Percentiles rank a stretch among this genome's conserved stretches.
phyloP scores from a whole-genome alignment of 2,888 invertebrate genomes.

The Crocallis elinguaria region DNA sequence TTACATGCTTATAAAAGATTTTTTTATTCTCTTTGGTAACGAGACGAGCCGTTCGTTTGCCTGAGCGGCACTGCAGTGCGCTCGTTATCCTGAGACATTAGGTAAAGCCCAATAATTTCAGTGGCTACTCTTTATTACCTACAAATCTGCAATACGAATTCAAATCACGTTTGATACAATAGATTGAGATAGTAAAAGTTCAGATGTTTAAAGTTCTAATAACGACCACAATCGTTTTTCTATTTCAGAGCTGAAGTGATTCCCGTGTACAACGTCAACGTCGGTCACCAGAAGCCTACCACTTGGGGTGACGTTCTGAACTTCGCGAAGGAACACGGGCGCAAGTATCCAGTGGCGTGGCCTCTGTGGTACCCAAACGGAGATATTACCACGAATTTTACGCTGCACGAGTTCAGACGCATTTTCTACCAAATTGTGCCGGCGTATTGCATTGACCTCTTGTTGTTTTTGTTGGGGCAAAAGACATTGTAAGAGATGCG shows the following conservation, averaged over 20 bases:
- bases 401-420: slow-evolving; percentile 87
- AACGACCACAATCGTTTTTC: no score
- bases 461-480: slow-evolving; percentile 89
- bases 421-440: slow-evolving; percentile 91
- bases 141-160: no score
- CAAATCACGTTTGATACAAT: no score
- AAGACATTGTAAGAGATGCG: slow-evolving; percentile 90
- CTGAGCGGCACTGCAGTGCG: no score
- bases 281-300: slow-evolving; percentile 91
- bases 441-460: slow-evolving; percentile 91
- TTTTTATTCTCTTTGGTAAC: no score
- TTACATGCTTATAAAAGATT: no score
- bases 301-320: slow-evolving; percentile 94
- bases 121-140: no score
- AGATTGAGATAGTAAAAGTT: no score
- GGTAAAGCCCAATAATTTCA: no score
- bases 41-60: no score
- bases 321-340: slow-evolving; percentile 87
- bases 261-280: slow-evolving; percentile 95
- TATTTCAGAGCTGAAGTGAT: slow-evolving; percentile 86
- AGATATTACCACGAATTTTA: slow-evolving; percentile 87
- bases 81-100: no score
- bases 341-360: slow-evolving; percentile 91
- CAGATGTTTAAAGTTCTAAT: no score
- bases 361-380: slow-evolving; percentile 95